Evolutionary conservation across 2,888 invertebrate species (phyloP), one percentile per base, ranked within the genome.

Genomic region (Euphydryas editha): DNA sequence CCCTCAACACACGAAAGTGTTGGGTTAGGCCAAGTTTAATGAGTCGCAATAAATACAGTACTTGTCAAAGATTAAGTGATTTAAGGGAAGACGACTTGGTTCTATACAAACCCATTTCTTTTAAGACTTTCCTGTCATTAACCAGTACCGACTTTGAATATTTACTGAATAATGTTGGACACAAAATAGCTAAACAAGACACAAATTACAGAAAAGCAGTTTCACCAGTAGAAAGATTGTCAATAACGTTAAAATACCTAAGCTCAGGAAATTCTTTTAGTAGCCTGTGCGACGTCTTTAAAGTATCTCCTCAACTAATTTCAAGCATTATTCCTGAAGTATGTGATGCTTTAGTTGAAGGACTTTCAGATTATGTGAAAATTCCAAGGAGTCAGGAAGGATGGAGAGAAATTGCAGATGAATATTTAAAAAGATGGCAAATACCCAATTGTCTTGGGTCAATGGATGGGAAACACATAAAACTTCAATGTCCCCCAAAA

Each of bases 101-200:
- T 62, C 7, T 62, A 62, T 13, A 55, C 4, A 5, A 73, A 75
- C 42, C 62, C 51, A 39, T 56, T 15, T 5, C 13, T 42, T 42
- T 42, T 15, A n/a, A 17, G 13, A 42, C 39, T 11, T 15, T 42
- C 13, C 65, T 72, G 72, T 17, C 18, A 62, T 67, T 65, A 70
- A 72, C 72, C 47, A 51, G 36, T 71, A 70, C 71, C 68, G 68
- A 74, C 62, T 59, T 67, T 73, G 73, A 75, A 74, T 69, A 72
- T 75, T 70, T 75, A 70, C 46, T 73, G 49, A 73, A 57, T 56
- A 70, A 73, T 68, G 74, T 74, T 73, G 71, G 72, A 44, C 73
- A 62, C n/a, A 73, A 18, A 75, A 75, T 74, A 72, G 67, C 62
- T 70, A 73, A 73, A 72, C 59, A 72, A 72, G 37, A 72, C 57